These are phyloP conservation scores for Argentina silus DNA, from an alignment of 2,797 vertebrate species.

Conservation along the genomic window DNA sequence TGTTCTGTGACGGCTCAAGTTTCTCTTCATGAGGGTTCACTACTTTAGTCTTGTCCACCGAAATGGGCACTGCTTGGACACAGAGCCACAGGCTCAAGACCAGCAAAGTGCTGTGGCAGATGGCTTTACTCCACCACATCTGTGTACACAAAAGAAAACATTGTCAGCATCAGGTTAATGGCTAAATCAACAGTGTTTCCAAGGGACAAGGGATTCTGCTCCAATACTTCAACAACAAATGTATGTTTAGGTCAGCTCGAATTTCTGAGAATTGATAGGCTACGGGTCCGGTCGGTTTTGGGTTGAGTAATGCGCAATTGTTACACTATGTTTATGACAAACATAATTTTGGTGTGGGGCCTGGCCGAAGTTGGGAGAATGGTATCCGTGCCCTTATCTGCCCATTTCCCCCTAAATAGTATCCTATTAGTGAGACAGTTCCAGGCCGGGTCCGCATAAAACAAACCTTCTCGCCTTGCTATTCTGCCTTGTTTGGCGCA, in stretches of 20 bases:
- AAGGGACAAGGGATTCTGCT: neutral
- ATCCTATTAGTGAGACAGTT: too few species aligned
- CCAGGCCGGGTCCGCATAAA: too few species aligned
- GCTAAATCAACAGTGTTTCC: neutral
- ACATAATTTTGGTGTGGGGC: neutral
- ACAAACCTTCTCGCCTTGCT: too few species aligned
- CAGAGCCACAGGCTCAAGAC: constrained; percentile 73
- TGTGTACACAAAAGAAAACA: constrained; percentile 55
- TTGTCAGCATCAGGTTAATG: neutral
- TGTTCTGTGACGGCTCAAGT: constrained; percentile 77
- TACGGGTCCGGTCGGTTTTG: too few species aligned
- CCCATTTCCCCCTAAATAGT: too few species aligned
- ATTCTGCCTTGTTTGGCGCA: too few species aligned
- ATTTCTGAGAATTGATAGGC: too few species aligned
- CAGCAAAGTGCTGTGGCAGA: constrained; percentile 54
- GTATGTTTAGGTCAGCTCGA: too few species aligned
- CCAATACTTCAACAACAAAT: too few species aligned
- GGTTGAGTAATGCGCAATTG: neutral
- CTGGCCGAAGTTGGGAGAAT: neutral
- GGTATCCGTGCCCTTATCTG: neutral
- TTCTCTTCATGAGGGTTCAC: constrained; percentile 71
- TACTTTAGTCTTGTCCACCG: constrained; percentile 86
- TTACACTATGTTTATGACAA: neutral
- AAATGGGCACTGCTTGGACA: constrained; percentile 87
- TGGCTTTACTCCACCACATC: constrained; percentile 74